Conservation (phyloP, 2,113 vertebrate species). For the Oncorhynchus clarkii region DNA sequence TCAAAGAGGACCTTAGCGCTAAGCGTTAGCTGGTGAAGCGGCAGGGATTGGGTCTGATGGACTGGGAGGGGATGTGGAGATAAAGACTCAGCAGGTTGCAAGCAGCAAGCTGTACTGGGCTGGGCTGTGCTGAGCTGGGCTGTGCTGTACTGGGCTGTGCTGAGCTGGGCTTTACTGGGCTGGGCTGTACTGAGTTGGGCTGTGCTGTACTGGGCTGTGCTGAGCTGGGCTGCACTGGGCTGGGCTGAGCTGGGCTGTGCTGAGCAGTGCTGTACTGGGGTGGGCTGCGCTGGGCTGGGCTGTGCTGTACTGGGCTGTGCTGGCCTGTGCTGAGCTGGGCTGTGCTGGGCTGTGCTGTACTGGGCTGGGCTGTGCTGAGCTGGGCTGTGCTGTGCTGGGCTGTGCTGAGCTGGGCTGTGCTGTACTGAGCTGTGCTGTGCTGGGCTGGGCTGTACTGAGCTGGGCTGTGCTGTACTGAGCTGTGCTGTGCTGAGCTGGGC, state of each 20-base stretch:
- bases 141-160: no score
- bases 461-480: no score
- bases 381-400: no score
- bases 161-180: no score
- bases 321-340: rapidly evolving
- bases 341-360: no score
- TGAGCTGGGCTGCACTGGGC: conserved; percentile 22
- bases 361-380: no score
- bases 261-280: conserved; percentile 24
- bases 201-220: conserved; percentile 25
- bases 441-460: no score
- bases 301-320: background rate
- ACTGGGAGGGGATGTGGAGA: conserved; percentile 43
- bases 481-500: no score
- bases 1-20: conserved; percentile 59
- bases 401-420: no score
- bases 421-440: no score
- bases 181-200: no score
- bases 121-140: conserved; percentile 28
- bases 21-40: conserved; percentile 51
- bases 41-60: conserved; percentile 56
- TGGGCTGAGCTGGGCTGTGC: conserved; percentile 22
- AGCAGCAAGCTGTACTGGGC: conserved; percentile 15
- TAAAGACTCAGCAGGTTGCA: conserved; percentile 63
- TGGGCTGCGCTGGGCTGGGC: conserved; percentile 3